Conservation (phyloP, 2,888 invertebrate species). For the Pediacus dermestoides region DNA sequence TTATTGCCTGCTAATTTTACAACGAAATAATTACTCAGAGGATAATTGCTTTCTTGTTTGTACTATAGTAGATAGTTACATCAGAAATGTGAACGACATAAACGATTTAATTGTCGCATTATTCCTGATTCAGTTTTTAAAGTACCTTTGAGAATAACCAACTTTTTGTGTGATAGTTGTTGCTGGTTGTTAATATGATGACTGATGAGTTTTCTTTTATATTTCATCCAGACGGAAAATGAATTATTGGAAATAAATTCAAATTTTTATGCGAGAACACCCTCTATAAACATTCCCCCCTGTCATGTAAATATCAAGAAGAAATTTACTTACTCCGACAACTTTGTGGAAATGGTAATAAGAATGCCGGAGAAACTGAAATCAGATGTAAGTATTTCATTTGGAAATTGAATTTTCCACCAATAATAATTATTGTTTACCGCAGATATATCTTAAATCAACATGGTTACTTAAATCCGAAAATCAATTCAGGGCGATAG, state of each 20-base stretch:
- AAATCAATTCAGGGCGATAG: constrained; percentile 40
- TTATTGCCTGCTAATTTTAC: too few relatives aligned
- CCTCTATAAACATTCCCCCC: constrained; percentile 61
- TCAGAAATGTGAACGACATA: too few relatives aligned
- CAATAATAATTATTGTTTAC: constrained; percentile 14
- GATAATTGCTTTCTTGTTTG: too few relatives aligned
- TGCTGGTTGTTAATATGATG: too few relatives aligned
- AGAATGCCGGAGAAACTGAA: constrained; percentile 40
- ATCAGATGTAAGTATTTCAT: constrained; percentile 34
- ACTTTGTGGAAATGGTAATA: constrained; percentile 60
- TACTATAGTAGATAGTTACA: too few relatives aligned
- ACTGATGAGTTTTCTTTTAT: too few relatives aligned
- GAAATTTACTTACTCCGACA: constrained; percentile 64
- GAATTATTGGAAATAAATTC: constrained; percentile 56
- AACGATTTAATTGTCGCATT: too few relatives aligned
- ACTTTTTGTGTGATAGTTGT: too few relatives aligned
- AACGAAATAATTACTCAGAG: too few relatives aligned
- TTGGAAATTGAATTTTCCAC: background rate
- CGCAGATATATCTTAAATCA: constrained; percentile 32
- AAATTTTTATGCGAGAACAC: constrained; percentile 56
- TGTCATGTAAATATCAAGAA: constrained; percentile 65
- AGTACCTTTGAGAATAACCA: too few relatives aligned
- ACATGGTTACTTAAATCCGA: constrained; percentile 38
- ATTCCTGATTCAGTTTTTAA: too few relatives aligned
- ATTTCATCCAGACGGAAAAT: constrained; percentile 64